Percentiles rank a stretch among this genome's conserved stretches.
Evolutionary conservation across 2,888 invertebrate genomes (phyloP).

Genomic region (Amblyjoppa fuscipennis): DNA sequence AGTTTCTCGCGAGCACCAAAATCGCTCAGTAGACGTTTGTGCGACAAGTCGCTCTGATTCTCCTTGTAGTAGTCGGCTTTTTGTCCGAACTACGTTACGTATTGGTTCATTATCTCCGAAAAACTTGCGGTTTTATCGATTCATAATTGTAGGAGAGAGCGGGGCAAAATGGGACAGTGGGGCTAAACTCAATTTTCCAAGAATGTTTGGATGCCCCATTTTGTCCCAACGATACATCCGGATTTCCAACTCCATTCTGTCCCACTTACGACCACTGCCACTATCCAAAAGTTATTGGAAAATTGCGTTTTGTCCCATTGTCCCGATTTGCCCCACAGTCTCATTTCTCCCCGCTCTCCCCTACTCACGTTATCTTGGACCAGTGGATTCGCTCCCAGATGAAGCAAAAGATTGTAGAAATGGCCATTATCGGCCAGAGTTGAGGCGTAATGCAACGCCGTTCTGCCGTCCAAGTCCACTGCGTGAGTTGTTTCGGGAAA

Average conservation of each 20-base stretch:
- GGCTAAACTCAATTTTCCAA: too few relatives aligned
- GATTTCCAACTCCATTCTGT: too few relatives aligned
- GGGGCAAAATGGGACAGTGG: too few relatives aligned
- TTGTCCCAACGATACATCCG: too few relatives aligned
- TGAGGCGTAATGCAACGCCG: slow-evolving; percentile 96
- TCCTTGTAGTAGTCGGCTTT: slow-evolving; percentile 93
- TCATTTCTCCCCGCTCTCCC: too few relatives aligned
- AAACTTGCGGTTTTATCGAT: not conserved
- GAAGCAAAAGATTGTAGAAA: slow-evolving; percentile 93
- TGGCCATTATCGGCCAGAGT: slow-evolving; percentile 94
- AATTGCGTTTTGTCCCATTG: too few relatives aligned
- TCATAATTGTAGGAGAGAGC: not conserved
- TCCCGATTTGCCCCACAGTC: too few relatives aligned
- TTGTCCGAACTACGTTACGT: slow-evolving; percentile 88
- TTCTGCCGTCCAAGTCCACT: slow-evolving; percentile 92
- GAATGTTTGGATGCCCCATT: too few relatives aligned
- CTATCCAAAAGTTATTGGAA: too few relatives aligned
- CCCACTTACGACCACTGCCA: too few relatives aligned
- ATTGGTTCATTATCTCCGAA: slow-evolving; percentile 16
- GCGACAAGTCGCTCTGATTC: slow-evolving; percentile 89
- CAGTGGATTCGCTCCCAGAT: slow-evolving; percentile 94
- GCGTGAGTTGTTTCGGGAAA: slow-evolving; percentile 95
- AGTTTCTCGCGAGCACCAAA: slow-evolving; percentile 90
- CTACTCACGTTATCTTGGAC: slow-evolving; percentile 92
- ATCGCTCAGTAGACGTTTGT: slow-evolving; percentile 89